These are phyloP conservation scores for Tetragnatha montana DNA, from an alignment of 2,888 invertebrate species.

Conservation along the genomic window DNA sequence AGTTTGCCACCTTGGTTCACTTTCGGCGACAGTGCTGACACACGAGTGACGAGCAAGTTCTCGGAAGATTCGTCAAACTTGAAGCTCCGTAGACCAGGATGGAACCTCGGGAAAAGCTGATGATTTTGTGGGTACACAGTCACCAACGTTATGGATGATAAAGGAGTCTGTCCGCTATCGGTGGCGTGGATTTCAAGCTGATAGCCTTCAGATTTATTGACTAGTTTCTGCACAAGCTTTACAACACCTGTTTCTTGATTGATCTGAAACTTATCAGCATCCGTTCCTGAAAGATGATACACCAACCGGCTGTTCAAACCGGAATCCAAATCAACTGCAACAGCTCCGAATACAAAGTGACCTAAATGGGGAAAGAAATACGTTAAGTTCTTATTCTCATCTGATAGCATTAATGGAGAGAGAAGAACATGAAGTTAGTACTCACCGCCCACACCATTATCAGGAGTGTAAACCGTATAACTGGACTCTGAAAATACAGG, in stretches of 20 bases:
- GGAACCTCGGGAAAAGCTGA: conserved; percentile 87
- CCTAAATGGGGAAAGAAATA: conserved; percentile 76
- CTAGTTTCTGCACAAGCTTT: conserved; percentile 84
- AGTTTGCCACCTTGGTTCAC: conserved; percentile 83
- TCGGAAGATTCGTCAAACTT: conserved; percentile 79
- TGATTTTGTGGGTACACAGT: conserved; percentile 86
- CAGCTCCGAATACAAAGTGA: conserved; percentile 92
- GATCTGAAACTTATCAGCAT: conserved; percentile 86
- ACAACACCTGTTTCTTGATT: conserved; percentile 90
- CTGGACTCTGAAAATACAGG: conserved; percentile 80
- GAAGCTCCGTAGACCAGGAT: conserved; percentile 77
- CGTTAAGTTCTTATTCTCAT: too few species aligned
- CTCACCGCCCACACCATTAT: conserved; percentile 84
- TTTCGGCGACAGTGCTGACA: conserved; percentile 88
- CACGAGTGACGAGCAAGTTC: conserved; percentile 82
- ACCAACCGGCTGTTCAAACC: conserved; percentile 87
- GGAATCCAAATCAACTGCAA: conserved; percentile 88
- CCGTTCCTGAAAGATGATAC: conserved; percentile 87
- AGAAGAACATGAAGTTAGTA: not conserved
- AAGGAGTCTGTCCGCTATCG: conserved; percentile 85
- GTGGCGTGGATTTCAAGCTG: conserved; percentile 81
- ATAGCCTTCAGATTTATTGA: conserved; percentile 77
- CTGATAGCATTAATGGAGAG: not conserved
- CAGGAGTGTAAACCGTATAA: conserved; percentile 88
- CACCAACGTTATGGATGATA: conserved; percentile 85